Percentiles rank a stretch among this genome's conserved stretches.
Evolutionary conservation across 2,797 vertebrate species (phyloP).

Genomic region (Anguilla obscura): DNA sequence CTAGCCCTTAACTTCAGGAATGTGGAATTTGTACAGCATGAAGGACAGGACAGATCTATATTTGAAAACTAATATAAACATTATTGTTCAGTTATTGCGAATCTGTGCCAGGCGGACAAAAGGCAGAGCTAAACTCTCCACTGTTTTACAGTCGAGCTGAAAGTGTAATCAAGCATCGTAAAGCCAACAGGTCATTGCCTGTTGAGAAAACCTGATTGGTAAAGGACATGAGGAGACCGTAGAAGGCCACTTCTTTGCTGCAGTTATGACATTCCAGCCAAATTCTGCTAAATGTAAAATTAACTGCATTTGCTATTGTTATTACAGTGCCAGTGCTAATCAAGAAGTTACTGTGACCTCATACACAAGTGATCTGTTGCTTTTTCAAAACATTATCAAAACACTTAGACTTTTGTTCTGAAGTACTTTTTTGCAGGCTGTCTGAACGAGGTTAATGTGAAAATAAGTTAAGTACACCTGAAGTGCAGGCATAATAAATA

Average conservation of each 20-base stretch:
- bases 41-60: not conserved
- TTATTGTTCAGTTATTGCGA: not conserved
- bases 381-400: not conserved
- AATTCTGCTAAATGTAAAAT: slow-evolving; percentile 34
- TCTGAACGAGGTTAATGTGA: not conserved
- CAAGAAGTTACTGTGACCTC: not conserved
- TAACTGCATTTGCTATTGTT: slow-evolving; percentile 21
- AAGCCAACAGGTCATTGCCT: not conserved
- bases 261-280: not conserved
- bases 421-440: not conserved
- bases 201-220: not conserved
- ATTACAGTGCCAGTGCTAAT: slow-evolving; percentile 13
- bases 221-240: not conserved
- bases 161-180: not conserved
- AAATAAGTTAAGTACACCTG: not conserved
- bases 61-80: not conserved
- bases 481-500: not conserved
- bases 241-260: slow-evolving; percentile 24
- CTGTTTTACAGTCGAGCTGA: not conserved
- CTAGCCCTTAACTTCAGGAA: not conserved
- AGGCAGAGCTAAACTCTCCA: not conserved
- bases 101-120: not conserved
- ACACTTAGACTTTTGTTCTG: not conserved
- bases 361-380: not conserved
- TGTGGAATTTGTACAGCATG: not conserved